Evolutionary conservation across 2,113 vertebrate genomes (phyloP), one percentile per base, ranked within the genome.

Genomic region (Seriola aureovittata): DNA sequence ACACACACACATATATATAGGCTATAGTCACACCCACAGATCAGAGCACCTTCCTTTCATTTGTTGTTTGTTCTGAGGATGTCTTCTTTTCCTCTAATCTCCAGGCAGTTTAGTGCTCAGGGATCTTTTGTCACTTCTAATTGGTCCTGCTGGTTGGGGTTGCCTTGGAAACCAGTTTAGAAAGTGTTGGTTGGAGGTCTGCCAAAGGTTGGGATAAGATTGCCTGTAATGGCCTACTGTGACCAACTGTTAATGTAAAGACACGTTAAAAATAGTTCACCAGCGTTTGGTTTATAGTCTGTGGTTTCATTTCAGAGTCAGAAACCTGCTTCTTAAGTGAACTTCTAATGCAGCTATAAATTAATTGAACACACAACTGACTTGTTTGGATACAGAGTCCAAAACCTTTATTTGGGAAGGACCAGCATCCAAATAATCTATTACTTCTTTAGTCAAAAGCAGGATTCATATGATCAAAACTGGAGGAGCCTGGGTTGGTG

Each of bases 91-190:
- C 50, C 71, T 72, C 66, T 74, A 78, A 89, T 91, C 90, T 88
- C 84, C 64, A 66, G 67, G 76, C 82, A 86, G 82, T 74, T 84
- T 82, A 77, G 50, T 62, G 66, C 48, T 64, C 4, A 1, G 64
- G 21, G 71, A 62, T 67, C 74, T 64, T 83, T 77, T 89, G 84
- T 85, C 69, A 54, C 38, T 50, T 90, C 78, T 87, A 91, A 91
- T 91, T 93, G 85, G 85, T 87, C 32, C 78, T 86, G 44, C 81
- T 78, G 82, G 71, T 73, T 76, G 71, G 44, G 65, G 90, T 93
- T 92, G 84, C 90, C 90, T 69, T 86, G 89, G 92, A 91, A 92
- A 91, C 92, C 82, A 80, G 82, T 90, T 90, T 68, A 63, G 77
- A 86, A 88, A 91, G 83, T 87, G 75, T 54, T 87, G 73, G 77